Evolutionary conservation across 1,140 invertebrate genomes (phyloP), one percentile per base, ranked within the genome.

Genomic region (Phocides pigmalion): DNA sequence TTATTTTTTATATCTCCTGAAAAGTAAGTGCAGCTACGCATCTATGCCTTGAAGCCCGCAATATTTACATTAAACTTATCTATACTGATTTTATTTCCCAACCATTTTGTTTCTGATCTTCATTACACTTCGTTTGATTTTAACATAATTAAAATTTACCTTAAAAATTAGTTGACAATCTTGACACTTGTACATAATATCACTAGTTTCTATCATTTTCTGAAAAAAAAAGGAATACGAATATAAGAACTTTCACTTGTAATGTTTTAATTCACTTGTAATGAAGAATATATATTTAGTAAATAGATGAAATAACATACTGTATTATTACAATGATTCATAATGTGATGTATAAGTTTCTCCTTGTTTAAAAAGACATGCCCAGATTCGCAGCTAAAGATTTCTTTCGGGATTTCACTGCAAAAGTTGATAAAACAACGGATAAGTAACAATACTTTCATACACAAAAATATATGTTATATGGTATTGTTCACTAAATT

Each of bases 141-240:
- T 42, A 17, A 35, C 14, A 37, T 12, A 50, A 11, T 32, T 16
- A 49, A 25, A 25, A 59, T 16, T 72, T 59, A 81, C 78, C 65
- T 76, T 78, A 49, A 78, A 81, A 28, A 22, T 61, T 5, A 62
- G 39, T 58, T 63, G 28, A 62, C 78, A 81, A 15, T 64, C 51
- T 20, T 81, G 73, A 76, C 78, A 81, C 58, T 68, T 74, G 37
- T 74, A 81, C 22, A 39, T 25, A 47, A 49, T 41, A 12, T 62
- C 58, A 37, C 28, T 49, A 12, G 37, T 47, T 11, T 64, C 37
- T 3, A 28, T 53, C 11, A 17, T 19, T 19, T 9, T 44, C 65
- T 67, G 54, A 25, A 56, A 56, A 25, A 14, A 63, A 62, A 58
- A 44, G n/a, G 11, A 35, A 35, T n/a, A 28, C 9, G n/a, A 11